Evolutionary conservation across 1,140 invertebrate species (phyloP).

Genomic region (Pseudomyrmex pallidus): DNA sequence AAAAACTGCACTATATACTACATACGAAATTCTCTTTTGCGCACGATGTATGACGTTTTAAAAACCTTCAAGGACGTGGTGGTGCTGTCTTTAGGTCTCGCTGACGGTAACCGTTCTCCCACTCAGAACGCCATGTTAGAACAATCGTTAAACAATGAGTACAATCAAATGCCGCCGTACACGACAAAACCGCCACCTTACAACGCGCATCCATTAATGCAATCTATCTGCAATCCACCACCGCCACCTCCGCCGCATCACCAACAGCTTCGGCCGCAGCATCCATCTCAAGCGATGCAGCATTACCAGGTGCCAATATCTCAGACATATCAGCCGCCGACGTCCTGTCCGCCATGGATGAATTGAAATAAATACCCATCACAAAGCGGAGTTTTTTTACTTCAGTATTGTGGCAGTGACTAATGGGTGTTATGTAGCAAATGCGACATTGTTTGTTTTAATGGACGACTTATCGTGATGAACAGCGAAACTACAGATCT

Average conservation of each 20-base stretch:
- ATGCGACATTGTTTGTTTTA: slow-evolving; percentile 28
- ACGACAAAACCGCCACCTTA: slow-evolving; percentile 77
- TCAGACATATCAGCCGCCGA: slow-evolving; percentile 78
- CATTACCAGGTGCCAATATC: slow-evolving; percentile 80
- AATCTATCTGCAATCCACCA: slow-evolving; percentile 82
- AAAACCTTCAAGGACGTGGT: slow-evolving; percentile 25
- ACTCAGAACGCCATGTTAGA: slow-evolving; percentile 75
- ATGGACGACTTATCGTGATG: not conserved
- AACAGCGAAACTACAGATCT: slow-evolving; percentile 10
- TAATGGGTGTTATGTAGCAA: slow-evolving; percentile 22
- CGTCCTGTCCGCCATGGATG: slow-evolving; percentile 80
- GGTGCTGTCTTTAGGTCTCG: slow-evolving; percentile 69
- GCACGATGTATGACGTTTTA: not conserved
- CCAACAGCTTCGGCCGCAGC: slow-evolving; percentile 72
- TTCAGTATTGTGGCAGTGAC: slow-evolving; percentile 53
- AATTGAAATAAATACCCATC: slow-evolving; percentile 68
- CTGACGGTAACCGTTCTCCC: slow-evolving; percentile 75
- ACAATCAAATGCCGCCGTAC: slow-evolving; percentile 77
- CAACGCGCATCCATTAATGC: slow-evolving; percentile 78
- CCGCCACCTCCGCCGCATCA: slow-evolving; percentile 76
- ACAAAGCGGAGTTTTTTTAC: slow-evolving; percentile 21
- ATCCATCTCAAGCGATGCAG: slow-evolving; percentile 69
- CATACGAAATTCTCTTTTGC: not conserved
- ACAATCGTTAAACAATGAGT: slow-evolving; percentile 76
- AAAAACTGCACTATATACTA: not conserved